These are phyloP conservation scores for Agapostemon virescens DNA, from an alignment of 2,888 invertebrate species.

Conservation along the genomic window DNA sequence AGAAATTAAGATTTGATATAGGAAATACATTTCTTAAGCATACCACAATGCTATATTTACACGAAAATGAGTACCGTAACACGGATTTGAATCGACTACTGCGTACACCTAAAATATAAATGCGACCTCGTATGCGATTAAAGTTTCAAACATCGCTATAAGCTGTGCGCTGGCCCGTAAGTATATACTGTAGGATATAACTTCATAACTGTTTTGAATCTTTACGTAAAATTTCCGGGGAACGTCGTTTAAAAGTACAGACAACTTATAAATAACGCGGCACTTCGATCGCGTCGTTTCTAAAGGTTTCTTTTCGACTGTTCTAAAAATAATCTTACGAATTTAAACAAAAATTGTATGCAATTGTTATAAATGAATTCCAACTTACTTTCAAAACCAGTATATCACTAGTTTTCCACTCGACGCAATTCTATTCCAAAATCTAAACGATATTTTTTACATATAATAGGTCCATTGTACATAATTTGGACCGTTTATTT, in stretches of 20 bases:
- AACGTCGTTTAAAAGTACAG: not conserved
- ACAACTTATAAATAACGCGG: not conserved
- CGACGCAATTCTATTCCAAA: too few species aligned
- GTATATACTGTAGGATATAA: not conserved
- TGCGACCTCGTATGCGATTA: not conserved
- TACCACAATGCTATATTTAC: too few species aligned
- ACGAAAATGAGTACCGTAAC: not conserved
- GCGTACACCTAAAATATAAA: not conserved
- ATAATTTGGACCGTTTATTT: too few species aligned
- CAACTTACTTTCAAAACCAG: too few species aligned
- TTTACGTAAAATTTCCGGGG: not conserved
- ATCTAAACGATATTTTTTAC: too few species aligned
- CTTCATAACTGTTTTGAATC: not conserved
- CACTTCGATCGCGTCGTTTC: not conserved
- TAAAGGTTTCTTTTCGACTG: not conserved
- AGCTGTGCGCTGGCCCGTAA: not conserved
- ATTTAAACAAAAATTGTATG: not conserved
- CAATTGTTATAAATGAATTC: too few species aligned
- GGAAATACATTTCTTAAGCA: too few species aligned
- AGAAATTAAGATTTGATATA: too few species aligned
- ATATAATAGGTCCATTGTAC: too few species aligned
- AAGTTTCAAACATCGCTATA: not conserved
- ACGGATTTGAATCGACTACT: not conserved
- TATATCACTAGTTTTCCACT: too few species aligned
- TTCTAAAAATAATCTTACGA: not conserved